Evolutionary conservation across 2,888 invertebrate species (phyloP), one percentile per base, ranked within the genome.

Genomic region (Gari tellinella): DNA sequence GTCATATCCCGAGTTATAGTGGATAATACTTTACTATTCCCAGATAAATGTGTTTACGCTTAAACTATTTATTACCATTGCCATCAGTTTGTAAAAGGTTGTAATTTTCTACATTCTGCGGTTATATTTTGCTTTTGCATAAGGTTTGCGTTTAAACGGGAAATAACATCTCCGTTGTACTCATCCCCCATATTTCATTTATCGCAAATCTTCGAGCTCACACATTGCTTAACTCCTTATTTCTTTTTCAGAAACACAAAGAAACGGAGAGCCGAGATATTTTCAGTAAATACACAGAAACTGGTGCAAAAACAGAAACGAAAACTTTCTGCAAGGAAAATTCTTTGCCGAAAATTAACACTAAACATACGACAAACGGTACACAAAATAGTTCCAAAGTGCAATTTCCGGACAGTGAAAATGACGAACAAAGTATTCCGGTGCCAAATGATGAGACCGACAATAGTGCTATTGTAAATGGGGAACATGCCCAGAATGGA

Each of bases 241-340:
- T 37, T 38, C n/a, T 12, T 5, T 40, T 63, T 14, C 60, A 75
- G 75, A 66, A 62, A 49, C 52, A 56, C 52, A 52, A 51, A 26
- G 43, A 37, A 4, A 14, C 19, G 19, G 63, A 64, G 12, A 61
- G 45, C 23, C 49, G 45, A 25, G 78, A 78, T 37, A 76, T 87
- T 40, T 87, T 87, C 56, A 75, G 53, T 46, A 82, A 84, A 64
- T 87, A 87, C 67, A 81, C 85, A 0, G 87, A 87, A 19, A 80
- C 79, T 7, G 87, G 87, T 17, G 84, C 81, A 49, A 86, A 82
- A 31, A 46, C 82, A 19, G 62, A 65, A 21, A 37, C 56, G 19
- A 61, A 60, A 46, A 55, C 53, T 17, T 15, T 49, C 60, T 23
- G 58, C 51, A 19, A 61, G 57, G 60, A 56, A 14, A 51, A 58